phyloP scores from a whole-genome alignment of 2,888 invertebrate species.

The Andrena marginata region DNA sequence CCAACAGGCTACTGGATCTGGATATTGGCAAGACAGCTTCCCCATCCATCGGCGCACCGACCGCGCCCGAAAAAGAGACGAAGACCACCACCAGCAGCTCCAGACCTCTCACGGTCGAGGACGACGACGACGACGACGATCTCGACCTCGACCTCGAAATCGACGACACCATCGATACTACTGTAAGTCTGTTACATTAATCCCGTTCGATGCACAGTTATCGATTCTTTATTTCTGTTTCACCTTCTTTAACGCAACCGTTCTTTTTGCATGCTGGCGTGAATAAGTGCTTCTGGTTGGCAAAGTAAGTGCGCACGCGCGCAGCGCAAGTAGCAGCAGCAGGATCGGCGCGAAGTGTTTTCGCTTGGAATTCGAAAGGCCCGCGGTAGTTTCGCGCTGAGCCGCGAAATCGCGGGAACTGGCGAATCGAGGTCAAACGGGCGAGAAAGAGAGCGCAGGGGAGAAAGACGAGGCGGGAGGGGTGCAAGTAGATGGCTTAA shows the following conservation, averaged over 20 bases:
- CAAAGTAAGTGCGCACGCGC: conserved; percentile 66
- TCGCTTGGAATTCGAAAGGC: neutral
- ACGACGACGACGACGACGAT: conserved; percentile 90
- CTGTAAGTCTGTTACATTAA: conserved; percentile 85
- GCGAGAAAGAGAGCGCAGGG: conserved; percentile 22
- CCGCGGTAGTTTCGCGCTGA: neutral
- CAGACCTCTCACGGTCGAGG: conserved; percentile 83
- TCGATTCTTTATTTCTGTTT: conserved; percentile 8
- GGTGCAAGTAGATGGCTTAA: conserved; percentile 78
- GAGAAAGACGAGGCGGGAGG: conserved; percentile 24
- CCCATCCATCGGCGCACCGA: conserved; percentile 5
- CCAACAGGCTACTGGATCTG: conserved; percentile 75
- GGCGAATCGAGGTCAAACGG: conserved; percentile 35
- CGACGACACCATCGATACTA: conserved; percentile 92
- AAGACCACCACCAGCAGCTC: conserved; percentile 72
- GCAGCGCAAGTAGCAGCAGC: no score
- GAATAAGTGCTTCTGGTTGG: conserved; percentile 59
- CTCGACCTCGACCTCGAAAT: conserved; percentile 94
- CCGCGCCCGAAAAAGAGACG: conserved; percentile 62
- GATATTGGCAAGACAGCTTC: conserved; percentile 62
- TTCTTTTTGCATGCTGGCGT: conserved; percentile 69
- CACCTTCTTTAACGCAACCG: conserved; percentile 29
- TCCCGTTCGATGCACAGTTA: neutral
- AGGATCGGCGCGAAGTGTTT: neutral
- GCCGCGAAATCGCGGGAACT: neutral